These are phyloP conservation scores for Lamprologus speciosus DNA, from an alignment of 2,113 vertebrate species.

Conservation along the genomic window DNA sequence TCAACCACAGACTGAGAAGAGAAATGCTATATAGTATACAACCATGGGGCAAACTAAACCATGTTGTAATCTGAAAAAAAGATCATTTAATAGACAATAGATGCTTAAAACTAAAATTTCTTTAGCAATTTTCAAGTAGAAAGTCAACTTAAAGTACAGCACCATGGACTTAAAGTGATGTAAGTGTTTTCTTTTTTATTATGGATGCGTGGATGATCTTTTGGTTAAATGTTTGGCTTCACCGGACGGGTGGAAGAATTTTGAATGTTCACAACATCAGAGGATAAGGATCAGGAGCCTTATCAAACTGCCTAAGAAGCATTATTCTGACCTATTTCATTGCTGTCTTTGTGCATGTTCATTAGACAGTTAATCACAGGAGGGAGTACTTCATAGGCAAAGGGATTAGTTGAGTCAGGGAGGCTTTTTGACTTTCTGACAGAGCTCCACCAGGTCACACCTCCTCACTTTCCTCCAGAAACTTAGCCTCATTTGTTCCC, in stretches of 20 bases:
- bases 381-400: slow-evolving; percentile 32
- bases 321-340: slow-evolving; percentile 54
- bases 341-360: slow-evolving; percentile 46
- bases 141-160: neutral
- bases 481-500: neutral
- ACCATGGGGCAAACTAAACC: neutral
- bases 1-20: neutral
- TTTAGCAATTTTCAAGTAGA: neutral
- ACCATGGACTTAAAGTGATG: slow-evolving; percentile 13
- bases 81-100: neutral
- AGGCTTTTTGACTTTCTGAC: slow-evolving; percentile 62
- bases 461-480: slow-evolving; percentile 11
- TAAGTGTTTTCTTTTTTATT: neutral
- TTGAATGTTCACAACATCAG: slow-evolving; percentile 32
- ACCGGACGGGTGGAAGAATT: slow-evolving; percentile 15
- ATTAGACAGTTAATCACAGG: slow-evolving; percentile 60
- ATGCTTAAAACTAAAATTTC: neutral
- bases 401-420: slow-evolving; percentile 56
- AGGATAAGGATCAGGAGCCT: slow-evolving; percentile 21
- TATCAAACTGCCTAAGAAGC: slow-evolving; percentile 55
- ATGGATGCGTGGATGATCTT: neutral
- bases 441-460: slow-evolving; percentile 33
- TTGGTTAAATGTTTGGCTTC: slow-evolving; percentile 38
- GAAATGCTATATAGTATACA: neutral
- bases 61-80: neutral